Evolutionary conservation across 2,888 invertebrate genomes (phyloP), one percentile per base, ranked within the genome.

Genomic region (Schizaphis graminum): DNA sequence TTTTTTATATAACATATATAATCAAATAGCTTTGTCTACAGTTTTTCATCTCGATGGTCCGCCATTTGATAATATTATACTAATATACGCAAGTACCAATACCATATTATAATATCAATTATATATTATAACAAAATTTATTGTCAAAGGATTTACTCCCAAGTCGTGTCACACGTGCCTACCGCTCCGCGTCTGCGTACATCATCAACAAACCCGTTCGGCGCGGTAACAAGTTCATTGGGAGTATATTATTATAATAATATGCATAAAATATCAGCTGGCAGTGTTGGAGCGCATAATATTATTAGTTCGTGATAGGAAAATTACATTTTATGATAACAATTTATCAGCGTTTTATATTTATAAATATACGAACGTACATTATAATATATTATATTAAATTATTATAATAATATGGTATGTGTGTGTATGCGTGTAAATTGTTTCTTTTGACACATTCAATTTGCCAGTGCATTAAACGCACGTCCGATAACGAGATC

Each of bases 281-380:
- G 67, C 67, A n/a, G 67, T 67, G 67, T 67, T n/a, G 67, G 67
- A n/a, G 67, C 16, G 67, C 67, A 67, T 67, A 67, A 67, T 67
- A 67, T 67, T 89, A 89, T 91, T 84, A 57, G 92, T 92, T 87
- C 86, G 92, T 92, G 86, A 92, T 91, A 57, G 57, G 85, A 92
- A 61, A 87, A 92, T 92, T 87, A 87, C 92, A 49, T 92, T 92
- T 87, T 47, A 87, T 61, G 92, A 92, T 92, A 92, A 92, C 85
- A 35, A 92, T 87, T 61, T 84, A 91, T 91, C 91, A 41, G 41
- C 28, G 84, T 53, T 28, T 77, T 41, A 7, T 84, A 24, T 21
- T 49, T 28, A n/a, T 28, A 16, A 49, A 44, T 16, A 5, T 53
- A n/a, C 8, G 7, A 21, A 67, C 16, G 26, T 44, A 35, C 35